A percentile compares a stretch with the other conserved stretches of the same genome.
Evolutionary conservation across 2,113 vertebrate species (phyloP).

Genomic region (Hippocampus abdominalis): DNA sequence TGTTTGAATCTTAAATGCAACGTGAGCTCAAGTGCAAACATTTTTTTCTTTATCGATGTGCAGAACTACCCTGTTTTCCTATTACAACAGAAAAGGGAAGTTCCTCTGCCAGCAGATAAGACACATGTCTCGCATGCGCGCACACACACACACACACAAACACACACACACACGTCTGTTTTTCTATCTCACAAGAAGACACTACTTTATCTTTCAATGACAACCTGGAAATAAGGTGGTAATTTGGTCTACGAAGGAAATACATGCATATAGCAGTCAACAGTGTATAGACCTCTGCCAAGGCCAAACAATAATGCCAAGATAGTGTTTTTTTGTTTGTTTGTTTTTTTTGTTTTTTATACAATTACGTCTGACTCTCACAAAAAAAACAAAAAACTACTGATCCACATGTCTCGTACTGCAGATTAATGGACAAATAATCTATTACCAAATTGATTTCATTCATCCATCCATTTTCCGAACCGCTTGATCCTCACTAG

Average conservation of each 20-base stretch:
- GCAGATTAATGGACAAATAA: no score
- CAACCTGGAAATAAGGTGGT: neutral
- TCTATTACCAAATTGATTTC: no score
- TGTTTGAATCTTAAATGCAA: slow-evolving; percentile 37
- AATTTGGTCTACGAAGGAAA: neutral
- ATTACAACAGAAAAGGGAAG: slow-evolving; percentile 21
- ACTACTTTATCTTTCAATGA: neutral
- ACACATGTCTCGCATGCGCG: slow-evolving; percentile 6
- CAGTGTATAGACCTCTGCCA: neutral
- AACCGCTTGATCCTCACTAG: no score
- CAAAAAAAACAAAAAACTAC: no score
- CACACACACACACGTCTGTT: slow-evolving; percentile 6
- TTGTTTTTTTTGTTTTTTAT: neutral
- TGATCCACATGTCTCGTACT: neutral
- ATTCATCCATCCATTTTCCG: no score
- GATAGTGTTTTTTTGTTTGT: neutral
- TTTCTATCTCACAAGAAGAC: neutral
- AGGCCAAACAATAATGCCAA: neutral
- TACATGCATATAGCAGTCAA: neutral
- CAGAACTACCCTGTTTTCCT: slow-evolving; percentile 19
- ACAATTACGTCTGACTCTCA: neutral
- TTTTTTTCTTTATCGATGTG: slow-evolving; percentile 26
- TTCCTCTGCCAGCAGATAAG: neutral
- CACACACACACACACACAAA: slow-evolving; percentile 8
- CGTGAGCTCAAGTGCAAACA: slow-evolving; percentile 24